phyloP scores from a whole-genome alignment of 30 jellyfish, hydroid and myxozoan species.

The Cassiopea xamachana region DNA sequence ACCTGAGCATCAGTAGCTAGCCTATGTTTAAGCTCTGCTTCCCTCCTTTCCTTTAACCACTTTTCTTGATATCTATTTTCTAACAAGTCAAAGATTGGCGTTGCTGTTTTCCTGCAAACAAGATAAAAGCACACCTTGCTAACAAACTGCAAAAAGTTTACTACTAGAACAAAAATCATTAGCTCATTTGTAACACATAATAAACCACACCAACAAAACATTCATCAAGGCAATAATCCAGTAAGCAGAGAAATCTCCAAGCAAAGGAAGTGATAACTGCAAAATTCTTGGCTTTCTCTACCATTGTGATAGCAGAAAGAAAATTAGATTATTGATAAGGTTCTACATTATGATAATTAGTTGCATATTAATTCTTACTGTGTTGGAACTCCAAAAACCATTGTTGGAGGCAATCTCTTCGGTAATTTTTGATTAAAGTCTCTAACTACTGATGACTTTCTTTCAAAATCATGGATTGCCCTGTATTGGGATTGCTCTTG shows the following conservation, averaged over 20 bases:
- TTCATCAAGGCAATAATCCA: no score
- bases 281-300: no score
- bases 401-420: slow-evolving; percentile 74
- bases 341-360: no score
- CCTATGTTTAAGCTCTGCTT: slow-evolving; percentile 55
- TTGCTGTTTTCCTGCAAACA: slow-evolving; percentile 68
- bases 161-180: no score
- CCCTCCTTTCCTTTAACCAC: slow-evolving; percentile 84
- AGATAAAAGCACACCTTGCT: background rate
- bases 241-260: no score
- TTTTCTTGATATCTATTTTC: slow-evolving; percentile 86
- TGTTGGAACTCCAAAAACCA: slow-evolving; percentile 95
- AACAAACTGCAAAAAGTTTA: no score
- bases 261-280: no score
- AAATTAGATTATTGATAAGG: no score
- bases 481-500: slow-evolving; percentile 91
- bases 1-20: slow-evolving; percentile 51
- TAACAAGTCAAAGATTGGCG: slow-evolving; percentile 91
- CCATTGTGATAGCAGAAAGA: no score
- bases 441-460: slow-evolving; percentile 22
- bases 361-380: slow-evolving; percentile 54
- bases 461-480: slow-evolving; percentile 76
- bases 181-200: no score
- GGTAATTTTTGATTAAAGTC: slow-evolving; percentile 59
- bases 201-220: no score